phyloP scores from a whole-genome alignment of 2,888 invertebrate genomes.

The Papilio demoleus region DNA sequence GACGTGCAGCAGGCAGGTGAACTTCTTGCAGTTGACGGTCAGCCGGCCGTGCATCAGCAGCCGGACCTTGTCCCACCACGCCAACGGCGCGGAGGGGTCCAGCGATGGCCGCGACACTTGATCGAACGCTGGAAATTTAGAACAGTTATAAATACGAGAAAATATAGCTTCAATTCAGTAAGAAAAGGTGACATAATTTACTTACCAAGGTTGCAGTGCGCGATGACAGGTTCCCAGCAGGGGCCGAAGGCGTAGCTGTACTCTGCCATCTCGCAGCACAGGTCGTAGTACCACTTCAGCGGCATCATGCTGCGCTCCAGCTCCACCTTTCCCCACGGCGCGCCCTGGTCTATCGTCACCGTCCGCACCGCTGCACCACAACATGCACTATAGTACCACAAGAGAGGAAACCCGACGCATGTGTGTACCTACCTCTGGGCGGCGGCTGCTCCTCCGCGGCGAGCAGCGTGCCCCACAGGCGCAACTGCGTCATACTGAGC shows the following conservation, averaged over 20 bases:
- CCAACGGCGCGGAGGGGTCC: slow-evolving; percentile 96
- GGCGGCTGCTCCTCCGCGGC: slow-evolving; percentile 95
- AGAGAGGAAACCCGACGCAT: no score
- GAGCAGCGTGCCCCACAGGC: slow-evolving; percentile 94
- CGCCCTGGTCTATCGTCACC: slow-evolving; percentile 91
- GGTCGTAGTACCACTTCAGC: slow-evolving; percentile 98
- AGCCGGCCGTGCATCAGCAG: slow-evolving; percentile 96
- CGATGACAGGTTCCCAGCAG: slow-evolving; percentile 99
- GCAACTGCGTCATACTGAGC: slow-evolving; percentile 91
- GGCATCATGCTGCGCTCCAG: slow-evolving; percentile 97
- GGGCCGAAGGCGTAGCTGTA: slow-evolving; percentile 98
- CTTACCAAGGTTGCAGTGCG: slow-evolving; percentile 92
- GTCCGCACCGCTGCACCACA: slow-evolving; percentile 86
- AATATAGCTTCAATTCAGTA: no score
- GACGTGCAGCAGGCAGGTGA: slow-evolving; percentile 96
- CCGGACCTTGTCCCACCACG: slow-evolving; percentile 99
- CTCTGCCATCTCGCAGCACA: slow-evolving; percentile 95
- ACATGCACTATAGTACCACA: background rate
- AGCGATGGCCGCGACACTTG: slow-evolving; percentile 93
- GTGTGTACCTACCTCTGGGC: slow-evolving; percentile 75
- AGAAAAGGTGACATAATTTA: no score
- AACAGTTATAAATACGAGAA: no score
- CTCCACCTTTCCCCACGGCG: slow-evolving; percentile 92
- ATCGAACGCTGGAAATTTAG: slow-evolving; percentile 90
- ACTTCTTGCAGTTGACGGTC: slow-evolving; percentile 92